Base-by-base conservation (phyloP, 2,797 vertebrate species). In the Chelon labrosus region DNA sequence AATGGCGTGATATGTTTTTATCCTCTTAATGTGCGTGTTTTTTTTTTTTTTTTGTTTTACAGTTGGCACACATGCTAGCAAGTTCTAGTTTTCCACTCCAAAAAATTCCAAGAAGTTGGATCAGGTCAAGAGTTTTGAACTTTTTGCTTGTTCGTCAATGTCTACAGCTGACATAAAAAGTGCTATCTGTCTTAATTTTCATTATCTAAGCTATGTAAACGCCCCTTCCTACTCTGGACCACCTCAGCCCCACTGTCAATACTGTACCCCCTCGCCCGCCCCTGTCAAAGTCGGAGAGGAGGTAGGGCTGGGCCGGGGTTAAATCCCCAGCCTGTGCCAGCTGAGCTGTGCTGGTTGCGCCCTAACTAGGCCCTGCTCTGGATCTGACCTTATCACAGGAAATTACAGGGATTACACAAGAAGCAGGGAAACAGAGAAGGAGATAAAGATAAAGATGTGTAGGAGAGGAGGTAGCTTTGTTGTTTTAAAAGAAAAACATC, bases 381-480 rank as follows among this genome's bases (percentile, higher is more conserved):
- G 77, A 65, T 82, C 60, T 84, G 79, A 83, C 79, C 84, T 72
- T 64, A 82, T 83, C 79, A 75, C 80, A 85, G 88, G 86, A 89
- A 90, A 87, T 87, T 85, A 75, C 65, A 83, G 73, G 83, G 84
- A 85, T 86, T 80, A 83, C 72, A 67, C 52, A n/a, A 65, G 56
- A 76, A 61, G 63, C 22, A 47, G 65, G 57, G 73, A 63, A 66
- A 67, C 38, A 42, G 54, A 77, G 41, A 16, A 59, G 37, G 25
- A 70, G 63, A 71, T 16, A 8, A 41, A 72, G 56, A 70, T 39
- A 52, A 17, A 51, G 41, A 70, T 68, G 51, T 22, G 46, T 31
- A 52, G 3, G 10, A 65, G 31, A 42, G 51, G 38, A 70, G 54
- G 69, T 31, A 27, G 39, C 37, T 42, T 70, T 58, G 56, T 46